Conservation (phyloP, 2,888 invertebrate species). For the Dryadula phaetusa region DNA sequence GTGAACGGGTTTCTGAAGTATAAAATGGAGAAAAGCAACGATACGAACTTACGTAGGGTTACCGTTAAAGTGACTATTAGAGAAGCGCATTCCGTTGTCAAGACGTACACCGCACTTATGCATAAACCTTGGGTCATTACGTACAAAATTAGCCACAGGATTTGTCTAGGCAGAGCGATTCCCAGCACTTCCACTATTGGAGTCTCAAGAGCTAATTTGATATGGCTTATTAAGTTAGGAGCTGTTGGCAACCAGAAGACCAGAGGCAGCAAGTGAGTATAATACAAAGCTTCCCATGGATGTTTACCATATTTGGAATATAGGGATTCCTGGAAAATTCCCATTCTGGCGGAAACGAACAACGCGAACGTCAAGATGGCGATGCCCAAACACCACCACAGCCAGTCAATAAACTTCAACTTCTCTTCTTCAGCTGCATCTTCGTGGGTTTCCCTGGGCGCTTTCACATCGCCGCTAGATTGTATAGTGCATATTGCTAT, state of each 20-base stretch:
- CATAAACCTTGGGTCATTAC: constrained; percentile 95
- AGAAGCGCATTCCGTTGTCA: constrained; percentile 97
- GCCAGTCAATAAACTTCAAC: constrained; percentile 75
- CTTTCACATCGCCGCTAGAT: constrained; percentile 89
- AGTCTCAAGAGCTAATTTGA: constrained; percentile 88
- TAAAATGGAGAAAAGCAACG: constrained; percentile 96
- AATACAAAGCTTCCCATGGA: constrained; percentile 94
- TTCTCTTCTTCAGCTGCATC: constrained; percentile 72
- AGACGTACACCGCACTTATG: constrained; percentile 96
- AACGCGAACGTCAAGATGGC: constrained; percentile 93
- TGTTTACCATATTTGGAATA: constrained; percentile 95
- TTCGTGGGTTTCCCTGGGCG: constrained; percentile 73
- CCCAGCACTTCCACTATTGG: constrained; percentile 86
- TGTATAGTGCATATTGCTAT: constrained; percentile 96
- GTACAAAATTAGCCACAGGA: constrained; percentile 91
- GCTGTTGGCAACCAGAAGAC: constrained; percentile 94
- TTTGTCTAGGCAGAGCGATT: constrained; percentile 88
- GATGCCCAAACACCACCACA: constrained; percentile 90
- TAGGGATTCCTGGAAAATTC: constrained; percentile 95
- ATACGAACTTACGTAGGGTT: constrained; percentile 97
- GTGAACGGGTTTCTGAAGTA: constrained; percentile 98
- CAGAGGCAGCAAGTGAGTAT: constrained; percentile 95
- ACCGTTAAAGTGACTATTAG: constrained; percentile 97
- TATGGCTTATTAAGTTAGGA: constrained; percentile 90
- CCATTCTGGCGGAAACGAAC: constrained; percentile 97